Percentiles rank a stretch among this genome's conserved stretches.
Evolutionary conservation across 2,113 vertebrate species (phyloP).

Genomic region (Phrynocephalus versicolor): DNA sequence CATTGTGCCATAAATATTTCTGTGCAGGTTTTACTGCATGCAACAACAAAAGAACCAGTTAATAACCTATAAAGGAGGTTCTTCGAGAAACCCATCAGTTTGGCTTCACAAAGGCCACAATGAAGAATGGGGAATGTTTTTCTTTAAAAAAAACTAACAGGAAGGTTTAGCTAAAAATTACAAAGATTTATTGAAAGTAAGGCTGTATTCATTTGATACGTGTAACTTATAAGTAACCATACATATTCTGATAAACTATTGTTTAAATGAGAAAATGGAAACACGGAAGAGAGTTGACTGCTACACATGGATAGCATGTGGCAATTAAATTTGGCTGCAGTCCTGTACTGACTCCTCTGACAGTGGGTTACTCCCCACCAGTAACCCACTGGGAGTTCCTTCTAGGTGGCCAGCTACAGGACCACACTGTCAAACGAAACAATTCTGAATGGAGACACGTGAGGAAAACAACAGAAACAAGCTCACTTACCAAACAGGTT

Average conservation of each 20-base stretch:
- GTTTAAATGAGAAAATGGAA: not conserved
- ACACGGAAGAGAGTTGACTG: not conserved
- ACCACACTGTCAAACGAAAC: not conserved
- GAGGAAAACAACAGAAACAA: slow-evolving; percentile 20
- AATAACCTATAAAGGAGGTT: no score
- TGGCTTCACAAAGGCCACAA: no score
- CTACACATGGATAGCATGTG: not conserved
- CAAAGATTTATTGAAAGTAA: no score
- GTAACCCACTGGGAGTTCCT: not conserved
- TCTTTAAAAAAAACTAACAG: no score
- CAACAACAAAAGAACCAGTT: no score
- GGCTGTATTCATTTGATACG: no score
- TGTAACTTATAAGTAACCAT: no score
- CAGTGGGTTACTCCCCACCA: not conserved
- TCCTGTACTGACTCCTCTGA: not conserved
- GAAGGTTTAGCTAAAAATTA: no score
- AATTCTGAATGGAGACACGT: not conserved
- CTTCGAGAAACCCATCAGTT: no score
- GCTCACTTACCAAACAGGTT: slow-evolving; percentile 85
- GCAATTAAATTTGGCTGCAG: not conserved
- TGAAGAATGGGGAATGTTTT: no score
- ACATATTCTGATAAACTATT: not conserved
- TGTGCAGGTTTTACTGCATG: no score
- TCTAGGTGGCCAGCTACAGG: not conserved
- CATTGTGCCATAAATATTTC: no score